A percentile compares a stretch with the other conserved stretches of the same genome.
Evolutionary conservation across 2,888 invertebrate genomes (phyloP).

Genomic region (Dyspetes luteomarginatus): DNA sequence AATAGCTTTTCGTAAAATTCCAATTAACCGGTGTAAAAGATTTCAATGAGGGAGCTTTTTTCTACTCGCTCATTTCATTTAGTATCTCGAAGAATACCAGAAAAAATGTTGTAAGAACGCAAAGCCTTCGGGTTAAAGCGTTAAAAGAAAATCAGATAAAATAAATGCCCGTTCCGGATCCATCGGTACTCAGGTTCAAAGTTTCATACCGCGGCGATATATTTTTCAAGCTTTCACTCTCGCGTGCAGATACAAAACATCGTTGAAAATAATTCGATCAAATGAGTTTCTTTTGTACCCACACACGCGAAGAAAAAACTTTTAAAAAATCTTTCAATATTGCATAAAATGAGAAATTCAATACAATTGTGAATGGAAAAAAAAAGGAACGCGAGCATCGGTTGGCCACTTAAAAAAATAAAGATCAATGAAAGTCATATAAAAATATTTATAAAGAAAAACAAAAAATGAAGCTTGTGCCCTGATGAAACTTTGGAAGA

Average conservation of each 20-base stretch:
- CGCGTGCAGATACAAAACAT: slow-evolving; percentile 2
- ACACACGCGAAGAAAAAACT: neutral
- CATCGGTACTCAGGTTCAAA: neutral
- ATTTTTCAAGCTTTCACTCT: neutral
- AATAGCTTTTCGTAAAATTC: neutral
- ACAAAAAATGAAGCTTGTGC: neutral
- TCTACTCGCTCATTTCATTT: neutral
- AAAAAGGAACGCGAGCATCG: neutral
- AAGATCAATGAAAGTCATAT: neutral
- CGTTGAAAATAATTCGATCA: slow-evolving; percentile 15
- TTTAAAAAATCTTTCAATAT: slow-evolving; percentile 10
- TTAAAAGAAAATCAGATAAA: neutral
- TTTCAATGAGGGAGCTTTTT: slow-evolving; percentile 13
- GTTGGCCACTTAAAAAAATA: neutral
- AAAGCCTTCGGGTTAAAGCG: neutral
- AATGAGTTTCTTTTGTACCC: slow-evolving; percentile 2
- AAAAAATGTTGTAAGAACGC: neutral
- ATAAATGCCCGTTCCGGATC: neutral
- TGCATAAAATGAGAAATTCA: neutral
- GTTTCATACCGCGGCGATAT: neutral
- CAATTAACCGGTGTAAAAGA: neutral
- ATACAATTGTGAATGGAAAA: neutral
- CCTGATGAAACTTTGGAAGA: neutral
- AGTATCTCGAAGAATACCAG: neutral
- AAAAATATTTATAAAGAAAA: slow-evolving; percentile 5